These are phyloP conservation scores for Epinephelus lanceolatus DNA, from an alignment of 2,113 vertebrate genomes.

Conservation along the genomic window DNA sequence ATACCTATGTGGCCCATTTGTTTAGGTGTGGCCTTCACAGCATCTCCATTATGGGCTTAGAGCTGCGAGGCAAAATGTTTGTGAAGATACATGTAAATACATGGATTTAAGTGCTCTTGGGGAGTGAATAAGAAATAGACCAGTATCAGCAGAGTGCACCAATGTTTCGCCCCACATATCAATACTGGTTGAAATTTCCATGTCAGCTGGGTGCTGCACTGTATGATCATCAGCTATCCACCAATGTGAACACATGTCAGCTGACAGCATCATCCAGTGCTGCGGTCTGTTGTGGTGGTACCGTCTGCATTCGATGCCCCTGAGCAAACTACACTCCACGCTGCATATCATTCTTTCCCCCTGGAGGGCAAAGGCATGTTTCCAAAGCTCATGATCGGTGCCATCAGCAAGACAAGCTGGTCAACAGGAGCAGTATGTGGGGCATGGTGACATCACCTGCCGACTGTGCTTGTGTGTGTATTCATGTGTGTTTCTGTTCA, in stretches of 20 bases:
- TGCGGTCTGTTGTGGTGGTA: conserved; percentile 4
- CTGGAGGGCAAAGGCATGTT: conserved; percentile 34
- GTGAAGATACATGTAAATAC: not conserved
- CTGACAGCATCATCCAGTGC: not conserved
- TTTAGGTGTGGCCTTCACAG: not conserved
- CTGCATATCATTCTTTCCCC: conserved; percentile 16
- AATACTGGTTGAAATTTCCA: conserved; percentile 28
- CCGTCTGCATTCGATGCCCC: not conserved
- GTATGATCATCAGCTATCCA: conserved; percentile 17
- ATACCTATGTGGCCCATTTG: not conserved
- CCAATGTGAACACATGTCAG: conserved; percentile 21
- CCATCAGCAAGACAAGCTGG: conserved; percentile 54
- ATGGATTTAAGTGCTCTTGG: not conserved
- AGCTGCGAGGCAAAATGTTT: too few relatives aligned
- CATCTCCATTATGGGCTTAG: not conserved
- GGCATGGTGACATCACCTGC: conserved; percentile 43
- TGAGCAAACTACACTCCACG: not conserved
- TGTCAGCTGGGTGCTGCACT: conserved; percentile 25
- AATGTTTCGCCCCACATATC: conserved; percentile 13
- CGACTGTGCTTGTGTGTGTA: conserved; percentile 31
- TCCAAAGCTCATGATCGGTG: conserved; percentile 37
- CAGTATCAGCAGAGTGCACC: not conserved
- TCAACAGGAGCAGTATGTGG: conserved; percentile 55
- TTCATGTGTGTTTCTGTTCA: conserved; percentile 32
- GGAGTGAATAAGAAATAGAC: not conserved